Percentiles rank a stretch among this genome's conserved stretches.
Evolutionary conservation across 1,140 invertebrate species (phyloP).

Genomic region (Scaptomyza hsui): DNA sequence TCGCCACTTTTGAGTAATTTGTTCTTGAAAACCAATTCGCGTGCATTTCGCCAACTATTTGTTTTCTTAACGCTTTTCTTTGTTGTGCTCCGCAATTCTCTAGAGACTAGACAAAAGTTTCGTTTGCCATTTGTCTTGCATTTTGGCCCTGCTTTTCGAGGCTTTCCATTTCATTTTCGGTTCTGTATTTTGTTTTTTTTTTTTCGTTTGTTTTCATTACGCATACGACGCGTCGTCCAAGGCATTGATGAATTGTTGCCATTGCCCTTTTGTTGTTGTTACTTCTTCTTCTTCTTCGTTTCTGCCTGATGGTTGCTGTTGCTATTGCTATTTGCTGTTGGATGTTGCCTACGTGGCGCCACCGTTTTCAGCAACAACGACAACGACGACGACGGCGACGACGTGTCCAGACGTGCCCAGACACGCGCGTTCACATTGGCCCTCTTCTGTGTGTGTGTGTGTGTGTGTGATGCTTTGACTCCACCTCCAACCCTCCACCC

Average conservation of each 20-base stretch:
- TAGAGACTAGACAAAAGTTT: background rate
- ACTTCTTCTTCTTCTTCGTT: slow-evolving; percentile 44
- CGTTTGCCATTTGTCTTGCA: background rate
- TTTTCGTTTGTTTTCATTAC: slow-evolving; percentile 55
- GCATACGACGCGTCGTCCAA: slow-evolving; percentile 64
- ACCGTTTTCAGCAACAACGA: slow-evolving; percentile 31
- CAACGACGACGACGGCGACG: slow-evolving; percentile 46
- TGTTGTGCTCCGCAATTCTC: background rate
- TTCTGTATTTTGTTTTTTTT: no score
- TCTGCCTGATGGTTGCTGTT: slow-evolving; percentile 16
- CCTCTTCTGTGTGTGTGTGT: background rate
- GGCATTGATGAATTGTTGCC: slow-evolving; percentile 78
- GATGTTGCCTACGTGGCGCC: slow-evolving; percentile 60
- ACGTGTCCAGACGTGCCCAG: slow-evolving; percentile 56
- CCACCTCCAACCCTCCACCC: background rate
- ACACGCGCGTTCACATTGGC: slow-evolving; percentile 56
- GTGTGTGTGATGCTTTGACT: slow-evolving; percentile 3
- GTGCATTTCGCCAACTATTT: slow-evolving; percentile 1
- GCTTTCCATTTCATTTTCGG: background rate
- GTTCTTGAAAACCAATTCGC: background rate
- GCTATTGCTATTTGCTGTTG: slow-evolving; percentile 10
- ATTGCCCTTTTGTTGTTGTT: slow-evolving; percentile 12
- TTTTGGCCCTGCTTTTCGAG: background rate
- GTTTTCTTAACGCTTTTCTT: background rate
- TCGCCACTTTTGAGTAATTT: slow-evolving; percentile 3